Evolutionary conservation across 2,888 invertebrate genomes (phyloP).

Genomic region (Cyaniris semiargus): DNA sequence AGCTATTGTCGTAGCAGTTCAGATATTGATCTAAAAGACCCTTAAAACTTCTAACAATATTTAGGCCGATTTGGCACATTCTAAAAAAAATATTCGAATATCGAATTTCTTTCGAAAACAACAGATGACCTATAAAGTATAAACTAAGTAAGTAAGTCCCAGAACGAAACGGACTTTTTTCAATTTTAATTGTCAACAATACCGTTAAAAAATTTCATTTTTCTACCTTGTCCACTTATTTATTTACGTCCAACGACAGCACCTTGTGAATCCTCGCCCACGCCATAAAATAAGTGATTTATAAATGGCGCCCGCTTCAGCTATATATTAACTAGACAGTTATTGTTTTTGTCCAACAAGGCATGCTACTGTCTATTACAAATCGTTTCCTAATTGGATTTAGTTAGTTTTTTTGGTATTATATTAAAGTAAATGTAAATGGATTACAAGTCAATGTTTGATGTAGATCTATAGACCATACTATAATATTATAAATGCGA

Average conservation of each 20-base stretch:
- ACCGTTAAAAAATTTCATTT: background rate
- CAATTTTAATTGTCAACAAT: background rate
- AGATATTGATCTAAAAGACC: no score
- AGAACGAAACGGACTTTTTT: background rate
- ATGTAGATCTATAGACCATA: no score
- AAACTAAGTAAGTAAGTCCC: background rate
- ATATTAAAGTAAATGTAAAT: no score
- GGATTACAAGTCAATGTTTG: no score
- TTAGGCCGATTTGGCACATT: background rate
- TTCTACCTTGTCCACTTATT: background rate
- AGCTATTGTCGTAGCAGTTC: no score
- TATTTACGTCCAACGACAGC: background rate
- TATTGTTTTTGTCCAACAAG: constrained; percentile 18
- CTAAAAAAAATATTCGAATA: background rate
- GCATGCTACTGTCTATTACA: constrained; percentile 14
- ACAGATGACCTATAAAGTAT: background rate
- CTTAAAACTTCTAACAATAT: background rate
- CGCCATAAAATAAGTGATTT: constrained; percentile 20
- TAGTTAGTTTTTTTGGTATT: background rate
- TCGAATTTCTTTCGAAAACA: background rate
- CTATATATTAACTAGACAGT: constrained; percentile 11
- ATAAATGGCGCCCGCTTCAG: constrained; percentile 21
- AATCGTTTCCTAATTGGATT: constrained; percentile 6
- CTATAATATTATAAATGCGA: no score
- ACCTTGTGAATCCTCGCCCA: constrained; percentile 10